Evolutionary conservation across 2,888 invertebrate species (phyloP).

Genomic region (Cyaniris semiargus): DNA sequence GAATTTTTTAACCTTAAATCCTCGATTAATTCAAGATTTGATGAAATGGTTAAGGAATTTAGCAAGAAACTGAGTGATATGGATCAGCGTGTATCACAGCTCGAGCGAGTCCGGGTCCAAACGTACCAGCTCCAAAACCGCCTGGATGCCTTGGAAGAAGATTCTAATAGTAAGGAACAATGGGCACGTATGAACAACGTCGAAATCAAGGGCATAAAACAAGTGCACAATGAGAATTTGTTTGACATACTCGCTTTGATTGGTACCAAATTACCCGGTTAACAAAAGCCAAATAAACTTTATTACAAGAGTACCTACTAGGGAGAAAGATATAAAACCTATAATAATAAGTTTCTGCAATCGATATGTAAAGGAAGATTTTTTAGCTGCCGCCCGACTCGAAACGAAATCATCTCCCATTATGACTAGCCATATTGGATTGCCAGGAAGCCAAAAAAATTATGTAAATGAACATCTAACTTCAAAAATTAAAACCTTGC

Average conservation of each 20-base stretch:
- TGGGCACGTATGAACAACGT: not conserved
- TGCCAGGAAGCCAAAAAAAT: not conserved
- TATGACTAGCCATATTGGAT: not conserved
- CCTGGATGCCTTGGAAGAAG: no score
- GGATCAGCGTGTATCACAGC: no score
- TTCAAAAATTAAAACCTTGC: not conserved
- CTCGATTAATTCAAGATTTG: no score
- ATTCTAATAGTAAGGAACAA: not conserved
- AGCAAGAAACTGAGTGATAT: no score
- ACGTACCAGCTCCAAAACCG: no score
- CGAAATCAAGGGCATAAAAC: conserved; percentile 8
- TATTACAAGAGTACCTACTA: not conserved
- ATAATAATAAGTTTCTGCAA: conserved; percentile 7
- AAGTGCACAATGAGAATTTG: not conserved
- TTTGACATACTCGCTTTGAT: not conserved
- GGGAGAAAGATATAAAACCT: not conserved
- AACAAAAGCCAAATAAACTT: conserved; percentile 2
- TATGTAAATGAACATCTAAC: not conserved
- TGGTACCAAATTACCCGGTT: not conserved
- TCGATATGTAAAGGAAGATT: conserved; percentile 22
- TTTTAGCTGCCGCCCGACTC: not conserved
- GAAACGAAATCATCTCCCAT: not conserved
- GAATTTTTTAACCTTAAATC: no score
- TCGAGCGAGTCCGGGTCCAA: no score
- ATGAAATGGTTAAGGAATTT: no score